Evolutionary conservation across 2,113 vertebrate species (phyloP).

Genomic region (Nestor notabilis): DNA sequence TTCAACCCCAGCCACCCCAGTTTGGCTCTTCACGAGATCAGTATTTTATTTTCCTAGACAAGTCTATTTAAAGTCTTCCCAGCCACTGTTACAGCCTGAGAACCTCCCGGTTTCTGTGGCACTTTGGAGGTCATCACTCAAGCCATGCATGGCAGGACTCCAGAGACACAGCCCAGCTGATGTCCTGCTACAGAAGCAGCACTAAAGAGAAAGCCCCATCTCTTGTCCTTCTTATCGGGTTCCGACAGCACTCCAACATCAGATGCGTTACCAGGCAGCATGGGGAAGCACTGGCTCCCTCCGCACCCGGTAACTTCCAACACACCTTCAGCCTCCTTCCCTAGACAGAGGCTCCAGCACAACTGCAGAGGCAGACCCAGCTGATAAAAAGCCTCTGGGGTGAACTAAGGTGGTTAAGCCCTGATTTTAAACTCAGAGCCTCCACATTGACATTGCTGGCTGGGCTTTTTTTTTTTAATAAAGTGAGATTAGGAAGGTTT

Average conservation of each 20-base stretch:
- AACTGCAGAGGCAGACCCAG: neutral
- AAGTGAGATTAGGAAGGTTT: neutral
- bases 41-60: neutral
- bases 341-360: neutral
- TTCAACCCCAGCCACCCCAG: rapidly evolving
- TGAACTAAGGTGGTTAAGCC: neutral
- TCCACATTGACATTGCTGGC: neutral
- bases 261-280: neutral
- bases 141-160: neutral
- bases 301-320: neutral
- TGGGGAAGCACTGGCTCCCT: neutral
- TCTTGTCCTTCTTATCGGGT: neutral
- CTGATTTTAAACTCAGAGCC: neutral
- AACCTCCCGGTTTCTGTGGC: neutral
- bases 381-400: neutral
- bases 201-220: neutral
- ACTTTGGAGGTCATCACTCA: neutral
- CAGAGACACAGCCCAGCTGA: neutral
- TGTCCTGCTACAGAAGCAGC: neutral
- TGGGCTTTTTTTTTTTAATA: neutral
- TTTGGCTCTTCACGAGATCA: neutral
- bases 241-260: neutral
- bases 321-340: neutral
- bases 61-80: neutral
- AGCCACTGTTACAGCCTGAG: neutral